Evolutionary conservation across 30 jellyfish, hydroid and myxozoan genomes (phyloP), one percentile per base, ranked within the genome.

Genomic region (Rhopilema esculentum): DNA sequence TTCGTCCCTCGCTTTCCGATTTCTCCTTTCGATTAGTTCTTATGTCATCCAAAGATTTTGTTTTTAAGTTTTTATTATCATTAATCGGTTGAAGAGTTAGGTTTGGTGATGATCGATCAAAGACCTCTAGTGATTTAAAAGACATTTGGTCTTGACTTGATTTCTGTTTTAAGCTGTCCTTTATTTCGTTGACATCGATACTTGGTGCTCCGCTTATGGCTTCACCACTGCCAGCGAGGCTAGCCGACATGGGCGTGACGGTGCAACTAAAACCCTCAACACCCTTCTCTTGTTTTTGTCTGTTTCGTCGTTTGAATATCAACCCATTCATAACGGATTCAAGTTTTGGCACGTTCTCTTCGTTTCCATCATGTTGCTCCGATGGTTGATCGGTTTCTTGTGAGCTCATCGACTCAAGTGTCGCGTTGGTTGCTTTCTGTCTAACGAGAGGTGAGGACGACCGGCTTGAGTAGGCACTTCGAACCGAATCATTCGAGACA

Each of bases 391-490:
- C 81, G 53, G 73, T 53, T 26, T 84, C 93, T 61, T 52, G 93
- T 17, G 93, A 84, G 87, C 87, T 84, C 72, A 65, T 30, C 74
- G 93, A 84, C 24, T 71, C 82, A 7, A 51, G 64, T 0, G 74
- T 52, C 16, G 72, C 49, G 52, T 62, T 84, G 8, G 93, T 79
- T 28, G 96, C 96, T 26, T 78, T 69, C 40, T 88, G 96, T 15
- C 96, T 79, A 8, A 88, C 91, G 29, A 88, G 91, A 49, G 96
- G 96, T 74, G 96, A 88, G 1, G 89, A 88, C 27, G 93, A 73
- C 18, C 87, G 80, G 48, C 93, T 84, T 70, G 93, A 84, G 75
- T 68, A 63, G 25, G 23, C 52, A 48, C 87, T 84, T 53, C 78
- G 32, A 21, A 61, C 75, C 66, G 93, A 72, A 16, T 84, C 93